These are phyloP conservation scores for Datnioides undecimradiatus DNA, from an alignment of 2,113 vertebrate genomes.

Conservation along the genomic window DNA sequence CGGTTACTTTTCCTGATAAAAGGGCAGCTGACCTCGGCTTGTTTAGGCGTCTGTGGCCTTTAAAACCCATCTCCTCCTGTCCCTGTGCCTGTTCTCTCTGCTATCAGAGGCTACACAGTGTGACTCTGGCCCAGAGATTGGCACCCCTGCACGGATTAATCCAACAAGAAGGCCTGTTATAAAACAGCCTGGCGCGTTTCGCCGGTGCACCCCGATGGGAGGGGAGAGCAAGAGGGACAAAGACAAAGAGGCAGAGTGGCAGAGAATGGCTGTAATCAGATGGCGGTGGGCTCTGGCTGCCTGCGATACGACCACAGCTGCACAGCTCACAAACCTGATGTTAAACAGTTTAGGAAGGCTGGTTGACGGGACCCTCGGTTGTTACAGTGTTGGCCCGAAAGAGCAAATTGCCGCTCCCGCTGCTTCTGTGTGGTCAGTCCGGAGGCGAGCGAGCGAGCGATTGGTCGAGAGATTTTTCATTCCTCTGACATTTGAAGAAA, in stretches of 20 bases:
- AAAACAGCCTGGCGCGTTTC: slow-evolving; percentile 65
- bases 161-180: slow-evolving; percentile 63
- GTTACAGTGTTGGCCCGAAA: neutral
- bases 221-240: neutral
- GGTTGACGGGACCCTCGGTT: slow-evolving; percentile 43
- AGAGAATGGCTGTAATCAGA: slow-evolving; percentile 32
- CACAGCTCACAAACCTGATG: slow-evolving; percentile 59
- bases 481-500: slow-evolving; percentile 54
- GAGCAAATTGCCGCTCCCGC: slow-evolving; percentile 11
- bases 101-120: slow-evolving; percentile 36
- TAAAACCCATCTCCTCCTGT: slow-evolving; percentile 26
- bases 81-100: slow-evolving; percentile 25
- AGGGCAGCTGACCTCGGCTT: neutral
- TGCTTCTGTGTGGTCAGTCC: slow-evolving; percentile 17
- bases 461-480: slow-evolving; percentile 37
- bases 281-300: slow-evolving; percentile 36
- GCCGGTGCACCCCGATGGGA: slow-evolving; percentile 13
- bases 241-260: slow-evolving; percentile 41
- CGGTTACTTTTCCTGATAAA: neutral
- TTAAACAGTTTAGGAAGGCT: slow-evolving; percentile 25
- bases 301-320: slow-evolving; percentile 3
- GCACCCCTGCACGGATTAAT: slow-evolving; percentile 63
- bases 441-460: neutral
- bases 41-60: slow-evolving; percentile 17
- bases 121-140: slow-evolving; percentile 48